These are phyloP conservation scores for Rhagonycha lutea DNA, from an alignment of 2,888 invertebrate species.

Conservation along the genomic window DNA sequence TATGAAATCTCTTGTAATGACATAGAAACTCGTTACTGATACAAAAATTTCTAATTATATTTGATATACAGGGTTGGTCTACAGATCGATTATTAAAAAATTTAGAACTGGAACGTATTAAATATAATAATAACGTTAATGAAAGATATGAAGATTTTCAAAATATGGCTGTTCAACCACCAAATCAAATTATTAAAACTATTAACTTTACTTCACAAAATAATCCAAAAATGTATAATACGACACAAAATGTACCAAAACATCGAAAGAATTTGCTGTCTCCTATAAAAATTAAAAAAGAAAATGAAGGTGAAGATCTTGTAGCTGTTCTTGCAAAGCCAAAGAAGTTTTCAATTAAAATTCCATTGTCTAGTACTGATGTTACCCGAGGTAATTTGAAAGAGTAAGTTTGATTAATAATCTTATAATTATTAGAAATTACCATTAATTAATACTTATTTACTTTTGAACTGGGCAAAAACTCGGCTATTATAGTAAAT, in stretches of 20 bases:
- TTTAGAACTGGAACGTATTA: constrained; percentile 40
- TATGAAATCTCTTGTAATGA: constrained; percentile 75
- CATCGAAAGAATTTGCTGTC: constrained; percentile 6
- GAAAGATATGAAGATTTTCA: constrained; percentile 28
- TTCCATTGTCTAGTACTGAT: constrained; percentile 61
- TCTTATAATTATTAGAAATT: neutral
- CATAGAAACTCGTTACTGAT: constrained; percentile 35
- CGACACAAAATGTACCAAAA: neutral
- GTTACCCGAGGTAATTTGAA: constrained; percentile 58
- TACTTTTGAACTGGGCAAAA: neutral
- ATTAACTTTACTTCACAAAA: neutral
- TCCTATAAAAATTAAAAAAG: constrained; percentile 16
- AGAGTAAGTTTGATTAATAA: constrained; percentile 50
- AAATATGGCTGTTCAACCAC: constrained; percentile 10
- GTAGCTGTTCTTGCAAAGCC: constrained; percentile 75
- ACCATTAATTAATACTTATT: neutral
- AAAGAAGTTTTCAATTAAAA: constrained; percentile 60
- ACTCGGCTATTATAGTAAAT: neutral
- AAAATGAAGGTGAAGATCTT: constrained; percentile 68
- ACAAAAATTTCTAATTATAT: neutral
- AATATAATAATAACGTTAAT: constrained; percentile 17
- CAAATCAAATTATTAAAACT: neutral
- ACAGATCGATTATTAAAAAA: constrained; percentile 49
- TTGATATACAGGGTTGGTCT: constrained; percentile 52
- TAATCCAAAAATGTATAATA: neutral